phyloP scores from a whole-genome alignment of 2,113 vertebrate genomes.

The Puntigrus tetrazona region DNA sequence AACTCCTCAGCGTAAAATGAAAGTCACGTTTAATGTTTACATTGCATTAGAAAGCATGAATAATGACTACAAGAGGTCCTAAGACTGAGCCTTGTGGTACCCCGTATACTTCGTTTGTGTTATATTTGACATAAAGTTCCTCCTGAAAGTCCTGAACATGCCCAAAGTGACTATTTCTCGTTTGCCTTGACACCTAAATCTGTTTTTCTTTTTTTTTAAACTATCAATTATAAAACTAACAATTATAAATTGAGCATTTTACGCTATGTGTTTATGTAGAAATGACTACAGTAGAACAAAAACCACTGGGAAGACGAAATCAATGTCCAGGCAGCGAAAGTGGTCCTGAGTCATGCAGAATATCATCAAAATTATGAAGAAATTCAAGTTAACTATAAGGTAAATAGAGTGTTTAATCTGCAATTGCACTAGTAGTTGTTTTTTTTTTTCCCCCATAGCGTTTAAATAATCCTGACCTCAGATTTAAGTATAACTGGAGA shows the following conservation, averaged over 20 bases:
- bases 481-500: constrained; percentile 16
- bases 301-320: not conserved
- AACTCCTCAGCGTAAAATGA: not conserved
- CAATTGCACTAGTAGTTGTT: not conserved
- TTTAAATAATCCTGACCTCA: constrained; percentile 19
- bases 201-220: not conserved
- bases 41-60: not conserved
- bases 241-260: not conserved
- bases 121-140: not conserved
- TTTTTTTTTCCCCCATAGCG: not conserved
- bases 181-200: not conserved
- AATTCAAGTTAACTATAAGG: not conserved
- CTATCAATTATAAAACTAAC: not conserved
- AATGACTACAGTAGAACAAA: not conserved
- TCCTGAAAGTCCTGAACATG: not conserved
- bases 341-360: not conserved
- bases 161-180: not conserved
- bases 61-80: not conserved
- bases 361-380: not conserved
- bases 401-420: not conserved
- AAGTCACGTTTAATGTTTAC: not conserved
- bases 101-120: not conserved
- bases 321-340: not conserved
- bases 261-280: not conserved
- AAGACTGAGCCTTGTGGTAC: not conserved